These are phyloP conservation scores for Carassius gibelio DNA, from an alignment of 2,113 vertebrate species.

Conservation along the genomic window DNA sequence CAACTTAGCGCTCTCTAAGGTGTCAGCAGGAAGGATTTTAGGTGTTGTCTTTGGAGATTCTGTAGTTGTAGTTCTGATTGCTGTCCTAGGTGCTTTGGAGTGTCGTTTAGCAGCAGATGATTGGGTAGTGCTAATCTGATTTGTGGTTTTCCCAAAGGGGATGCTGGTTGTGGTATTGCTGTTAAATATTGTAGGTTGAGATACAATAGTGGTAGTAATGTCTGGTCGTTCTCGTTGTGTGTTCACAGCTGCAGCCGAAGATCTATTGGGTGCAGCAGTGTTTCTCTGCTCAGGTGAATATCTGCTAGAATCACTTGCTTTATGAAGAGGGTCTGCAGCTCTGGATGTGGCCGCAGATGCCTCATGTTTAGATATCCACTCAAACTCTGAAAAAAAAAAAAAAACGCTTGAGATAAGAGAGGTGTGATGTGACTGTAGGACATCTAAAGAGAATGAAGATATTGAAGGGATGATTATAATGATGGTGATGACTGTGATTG, in stretches of 20 bases:
- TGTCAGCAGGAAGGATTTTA: conserved; percentile 64
- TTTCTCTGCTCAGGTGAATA: conserved; percentile 63
- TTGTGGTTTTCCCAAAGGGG: conserved; percentile 66
- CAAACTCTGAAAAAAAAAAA: conserved; percentile 71
- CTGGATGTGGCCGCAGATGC: conserved; percentile 73
- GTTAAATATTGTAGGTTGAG: conserved; percentile 70
- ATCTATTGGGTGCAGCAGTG: conserved; percentile 50
- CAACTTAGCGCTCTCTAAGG: conserved; percentile 75
- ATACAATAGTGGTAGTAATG: conserved; percentile 64
- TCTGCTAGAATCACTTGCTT: conserved; percentile 63
- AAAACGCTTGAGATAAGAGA: conserved; percentile 56
- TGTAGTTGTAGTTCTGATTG: conserved; percentile 57
- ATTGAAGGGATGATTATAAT: not conserved
- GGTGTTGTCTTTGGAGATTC: conserved; percentile 69
- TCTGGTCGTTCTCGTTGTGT: conserved; percentile 66
- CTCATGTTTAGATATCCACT: conserved; percentile 66
- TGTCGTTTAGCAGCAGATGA: conserved; percentile 67
- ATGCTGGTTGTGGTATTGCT: conserved; percentile 65
- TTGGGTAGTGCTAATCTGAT: conserved; percentile 72
- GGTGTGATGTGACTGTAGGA: conserved; percentile 22
- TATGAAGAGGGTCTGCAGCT: conserved; percentile 54
- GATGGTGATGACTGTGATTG: not conserved
- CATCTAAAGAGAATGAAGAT: not conserved
- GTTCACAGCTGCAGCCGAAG: conserved; percentile 67
- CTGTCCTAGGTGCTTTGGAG: conserved; percentile 62